Evolutionary conservation across 2,113 vertebrate genomes (phyloP), one percentile per base, ranked within the genome.

Genomic region (Hiodon tergisus): DNA sequence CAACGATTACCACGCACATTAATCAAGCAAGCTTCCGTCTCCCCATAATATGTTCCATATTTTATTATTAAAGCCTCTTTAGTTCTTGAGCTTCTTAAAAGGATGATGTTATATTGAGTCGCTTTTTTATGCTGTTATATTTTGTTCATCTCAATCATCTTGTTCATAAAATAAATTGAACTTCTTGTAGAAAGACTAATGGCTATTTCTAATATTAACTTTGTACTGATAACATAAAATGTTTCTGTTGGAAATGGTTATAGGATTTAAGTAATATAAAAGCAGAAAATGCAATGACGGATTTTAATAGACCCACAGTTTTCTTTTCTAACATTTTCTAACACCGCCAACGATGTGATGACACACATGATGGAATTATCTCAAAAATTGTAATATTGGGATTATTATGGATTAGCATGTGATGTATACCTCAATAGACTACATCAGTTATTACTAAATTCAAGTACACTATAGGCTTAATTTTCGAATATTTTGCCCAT

Each of bases 1-100:
- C 47, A 62, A 88, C 90, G 91, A 92, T 93, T 89, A 93, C 92
- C 91, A 74, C 82, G 85, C 2, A 82, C 89, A 92, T 93, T 93
- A 93, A 93, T 93, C 90, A 93, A 90, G 90, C 83, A 85, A 79
- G 89, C 89, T 91, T 91, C 91, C 92, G 89, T 87, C 89, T 87
- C 85, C 78, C 83, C 89, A 92, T 31, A 31, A 91, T 91, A 93
- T 92, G 92, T 81, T 91, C 89, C 87, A 84, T 85, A 87, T 86
- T 86, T 87, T 82, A 83, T 84, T 86, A 89, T 86, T 91, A 75
- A 93, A 93, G 90, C 88, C 90, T 91, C 90, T 92, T 89, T 92
- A 86, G 87, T 89, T 90, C 89, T 87, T 85, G 83, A 87, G 82
- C 88, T 88, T 91, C 90, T 91, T 92, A 91, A 90, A 91, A 91